phyloP scores from a whole-genome alignment of 2,113 vertebrate species.

The Atrichornis clamosus region DNA sequence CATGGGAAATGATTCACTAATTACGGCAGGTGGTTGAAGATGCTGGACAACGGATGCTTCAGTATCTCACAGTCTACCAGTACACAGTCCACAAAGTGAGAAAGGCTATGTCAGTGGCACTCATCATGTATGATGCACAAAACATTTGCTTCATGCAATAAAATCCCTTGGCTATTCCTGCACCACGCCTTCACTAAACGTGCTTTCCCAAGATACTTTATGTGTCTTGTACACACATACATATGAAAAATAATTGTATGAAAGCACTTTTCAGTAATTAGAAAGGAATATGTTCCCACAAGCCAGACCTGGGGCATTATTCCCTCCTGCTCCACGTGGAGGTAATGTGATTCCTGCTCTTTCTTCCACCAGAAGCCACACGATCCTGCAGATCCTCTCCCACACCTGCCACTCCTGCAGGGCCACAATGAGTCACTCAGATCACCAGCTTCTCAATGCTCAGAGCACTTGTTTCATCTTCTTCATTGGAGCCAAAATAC shows the following conservation, averaged over 20 bases:
- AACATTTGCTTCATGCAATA: not conserved
- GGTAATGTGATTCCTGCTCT: not conserved
- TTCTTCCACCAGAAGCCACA: not conserved
- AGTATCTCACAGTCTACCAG: not conserved
- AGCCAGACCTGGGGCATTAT: not conserved
- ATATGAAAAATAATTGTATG: not conserved
- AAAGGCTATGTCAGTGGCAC: not conserved
- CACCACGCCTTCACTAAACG: accelerated
- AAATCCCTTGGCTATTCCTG: not conserved
- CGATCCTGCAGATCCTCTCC: not conserved
- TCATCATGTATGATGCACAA: not conserved
- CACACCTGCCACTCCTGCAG: not conserved
- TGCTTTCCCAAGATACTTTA: not conserved
- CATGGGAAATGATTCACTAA: not conserved
- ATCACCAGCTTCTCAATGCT: constrained; percentile 79
- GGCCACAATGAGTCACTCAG: not conserved
- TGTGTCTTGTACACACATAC: not conserved
- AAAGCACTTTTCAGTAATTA: not conserved
- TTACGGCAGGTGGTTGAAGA: not conserved
- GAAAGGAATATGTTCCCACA: not conserved
- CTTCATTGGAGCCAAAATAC: constrained; percentile 80
- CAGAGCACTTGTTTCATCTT: constrained; percentile 77
- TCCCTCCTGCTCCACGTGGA: not conserved
- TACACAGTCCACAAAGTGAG: not conserved
- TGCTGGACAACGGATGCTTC: not conserved